Percentiles rank a stretch among this genome's conserved stretches.
phyloP scores from a whole-genome alignment of 2,797 vertebrate genomes.

The Spea hammondii region DNA sequence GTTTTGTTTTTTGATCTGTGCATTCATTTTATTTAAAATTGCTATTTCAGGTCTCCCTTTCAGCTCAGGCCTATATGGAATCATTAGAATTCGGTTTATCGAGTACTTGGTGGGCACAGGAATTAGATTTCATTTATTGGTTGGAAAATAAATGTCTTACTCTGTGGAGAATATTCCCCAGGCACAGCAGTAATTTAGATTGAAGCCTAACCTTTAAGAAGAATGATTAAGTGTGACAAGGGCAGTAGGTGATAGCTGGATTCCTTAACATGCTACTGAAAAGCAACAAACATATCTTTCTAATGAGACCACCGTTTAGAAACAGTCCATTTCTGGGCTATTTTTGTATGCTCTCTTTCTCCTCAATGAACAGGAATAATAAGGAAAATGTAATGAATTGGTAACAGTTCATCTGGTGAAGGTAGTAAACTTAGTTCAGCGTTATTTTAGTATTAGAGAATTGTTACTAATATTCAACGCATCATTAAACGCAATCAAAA shows the following conservation, averaged over 20 bases:
- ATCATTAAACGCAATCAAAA: too few species aligned
- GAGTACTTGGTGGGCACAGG: background rate
- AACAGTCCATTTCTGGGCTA: slow-evolving; percentile 20
- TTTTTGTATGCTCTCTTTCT: background rate
- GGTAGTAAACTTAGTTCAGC: background rate
- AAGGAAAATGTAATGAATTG: background rate
- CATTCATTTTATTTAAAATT: background rate
- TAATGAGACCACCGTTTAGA: slow-evolving; percentile 29
- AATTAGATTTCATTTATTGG: slow-evolving; percentile 30
- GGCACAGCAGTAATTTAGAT: slow-evolving; percentile 41
- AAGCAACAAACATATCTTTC: slow-evolving; percentile 40
- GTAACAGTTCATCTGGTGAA: background rate
- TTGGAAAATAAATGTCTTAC: slow-evolving; percentile 41
- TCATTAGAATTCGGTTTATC: slow-evolving; percentile 34
- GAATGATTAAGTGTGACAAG: slow-evolving; percentile 53
- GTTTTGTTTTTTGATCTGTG: background rate
- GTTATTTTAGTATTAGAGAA: background rate
- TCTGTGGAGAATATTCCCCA: slow-evolving; percentile 40
- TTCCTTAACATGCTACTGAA: slow-evolving; percentile 37
- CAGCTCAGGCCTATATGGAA: background rate
- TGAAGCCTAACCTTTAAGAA: slow-evolving; percentile 52
- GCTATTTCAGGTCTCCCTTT: background rate
- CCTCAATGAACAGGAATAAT: background rate
- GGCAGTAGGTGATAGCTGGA: slow-evolving; percentile 41
- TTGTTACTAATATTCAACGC: too few species aligned